These are phyloP conservation scores for Masticophis lateralis DNA, from an alignment of 2,797 vertebrate species.

Conservation along the genomic window DNA sequence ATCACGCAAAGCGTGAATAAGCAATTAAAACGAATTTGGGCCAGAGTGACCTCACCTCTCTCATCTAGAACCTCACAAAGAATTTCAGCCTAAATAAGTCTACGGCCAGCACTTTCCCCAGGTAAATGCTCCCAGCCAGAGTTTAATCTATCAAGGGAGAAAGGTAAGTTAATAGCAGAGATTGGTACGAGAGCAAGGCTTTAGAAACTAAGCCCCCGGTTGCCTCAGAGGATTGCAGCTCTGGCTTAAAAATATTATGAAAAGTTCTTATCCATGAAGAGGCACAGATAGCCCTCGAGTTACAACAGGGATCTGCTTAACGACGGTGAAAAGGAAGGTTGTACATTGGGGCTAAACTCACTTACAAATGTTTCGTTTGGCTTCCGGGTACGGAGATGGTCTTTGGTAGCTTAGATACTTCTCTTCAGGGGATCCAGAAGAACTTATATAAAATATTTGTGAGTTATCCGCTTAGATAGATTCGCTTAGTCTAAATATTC, in stretches of 20 bases:
- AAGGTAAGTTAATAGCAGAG: slow-evolving; percentile 31
- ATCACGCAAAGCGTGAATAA: background rate
- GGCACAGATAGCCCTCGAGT: background rate
- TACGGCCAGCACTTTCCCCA: background rate
- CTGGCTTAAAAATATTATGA: background rate
- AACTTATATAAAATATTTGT: too few species aligned
- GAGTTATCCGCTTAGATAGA: too few species aligned
- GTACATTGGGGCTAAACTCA: too few species aligned
- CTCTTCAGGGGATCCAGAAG: too few species aligned
- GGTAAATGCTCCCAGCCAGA: background rate
- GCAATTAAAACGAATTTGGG: slow-evolving; percentile 23
- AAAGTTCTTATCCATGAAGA: background rate
- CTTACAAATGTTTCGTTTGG: too few species aligned
- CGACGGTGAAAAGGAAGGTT: too few species aligned
- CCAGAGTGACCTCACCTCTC: background rate
- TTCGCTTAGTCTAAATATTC: too few species aligned
- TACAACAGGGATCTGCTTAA: too few species aligned
- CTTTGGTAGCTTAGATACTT: too few species aligned
- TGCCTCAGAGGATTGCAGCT: background rate
- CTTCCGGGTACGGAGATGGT: too few species aligned
- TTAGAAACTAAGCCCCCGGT: background rate
- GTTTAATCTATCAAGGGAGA: slow-evolving; percentile 25
- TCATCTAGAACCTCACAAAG: background rate
- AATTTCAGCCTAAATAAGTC: background rate
- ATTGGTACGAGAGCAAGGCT: slow-evolving; percentile 25